Base-by-base conservation (phyloP, 2,888 invertebrate species). In the Amblyjoppa proteus region DNA sequence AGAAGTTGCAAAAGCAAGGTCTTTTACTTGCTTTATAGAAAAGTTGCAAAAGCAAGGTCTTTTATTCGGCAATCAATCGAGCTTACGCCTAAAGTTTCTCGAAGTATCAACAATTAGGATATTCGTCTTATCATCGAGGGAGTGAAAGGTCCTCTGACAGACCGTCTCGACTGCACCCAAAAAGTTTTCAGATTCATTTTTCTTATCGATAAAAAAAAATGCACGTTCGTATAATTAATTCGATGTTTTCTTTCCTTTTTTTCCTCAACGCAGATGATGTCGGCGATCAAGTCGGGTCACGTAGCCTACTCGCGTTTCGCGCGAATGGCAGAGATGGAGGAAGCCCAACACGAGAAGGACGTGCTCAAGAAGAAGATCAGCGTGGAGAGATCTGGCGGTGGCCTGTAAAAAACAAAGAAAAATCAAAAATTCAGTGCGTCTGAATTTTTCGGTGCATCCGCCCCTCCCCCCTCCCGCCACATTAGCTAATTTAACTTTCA, bases 251-350 rank as follows among this genome's bases (percentile, higher is more conserved):
- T 61, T 20, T 56, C 0, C 56, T 20, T 71, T 81, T 79, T 64
- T 90, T 90, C 81, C 51, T 38, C 34, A 87, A 92, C 90, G 53
- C 94, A 99, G 99, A 97, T 99, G 97, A 99, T 99, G 99, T 99
- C 99, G 16, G 99, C 99, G 9, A 97, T 99, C 90, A 99, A 99
- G 94, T 98, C 98, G 0, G 99, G 99, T 11, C 97, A 98, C 92
- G 97, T 99, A 87, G 97, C 99, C 2, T 98, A 99, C 94, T 99
- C 99, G 20, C 96, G 99, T 85, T 99, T 99, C 94, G 99, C 99
- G 1, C 96, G 97, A 90, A 98, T 99, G 96, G 98, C 98, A 0
- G 98, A 99, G 94, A 95, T 98, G 95, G 98, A 98, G 92, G 98
- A 98, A 92, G 97, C 97, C 81, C 96, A 97, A 88, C 97, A 97